Percentiles rank a stretch among this genome's conserved stretches.
Conservation (phyloP, 2,888 invertebrate genomes). For the Boloria selene region DNA sequence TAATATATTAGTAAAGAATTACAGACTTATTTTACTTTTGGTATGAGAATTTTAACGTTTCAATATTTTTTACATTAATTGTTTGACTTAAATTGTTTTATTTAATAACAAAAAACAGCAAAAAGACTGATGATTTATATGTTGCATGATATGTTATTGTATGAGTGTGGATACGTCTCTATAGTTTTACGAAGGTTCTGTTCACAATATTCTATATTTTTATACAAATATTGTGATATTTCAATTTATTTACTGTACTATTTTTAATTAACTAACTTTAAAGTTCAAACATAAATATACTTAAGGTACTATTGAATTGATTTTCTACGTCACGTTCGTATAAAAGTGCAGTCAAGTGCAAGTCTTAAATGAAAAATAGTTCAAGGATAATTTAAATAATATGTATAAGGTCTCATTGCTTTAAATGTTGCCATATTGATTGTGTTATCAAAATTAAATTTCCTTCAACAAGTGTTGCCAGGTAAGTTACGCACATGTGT, state of each 20-base stretch:
- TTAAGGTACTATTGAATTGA: no score
- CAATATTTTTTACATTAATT: not conserved
- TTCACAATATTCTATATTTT: not conserved
- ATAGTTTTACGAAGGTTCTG: not conserved
- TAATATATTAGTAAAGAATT: no score
- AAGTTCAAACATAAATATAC: no score
- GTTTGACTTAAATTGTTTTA: not conserved
- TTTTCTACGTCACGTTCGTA: no score
- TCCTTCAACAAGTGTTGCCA: conserved; percentile 9
- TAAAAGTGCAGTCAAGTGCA: no score
- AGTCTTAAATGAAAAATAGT: no score
- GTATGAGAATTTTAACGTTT: not conserved
- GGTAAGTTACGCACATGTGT: conserved; percentile 23
- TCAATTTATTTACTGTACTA: no score
- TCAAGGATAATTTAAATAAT: no score
- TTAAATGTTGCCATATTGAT: not conserved
- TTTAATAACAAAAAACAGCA: conserved; percentile 19
- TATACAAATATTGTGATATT: not conserved
- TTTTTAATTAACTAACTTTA: no score
- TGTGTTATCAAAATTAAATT: not conserved
- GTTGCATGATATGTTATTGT: conserved; percentile 29
- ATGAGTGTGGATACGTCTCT: conserved; percentile 31
- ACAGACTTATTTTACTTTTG: no score
- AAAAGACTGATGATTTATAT: conserved; percentile 26
- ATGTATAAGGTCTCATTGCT: no score